Evolutionary conservation across 2,888 invertebrate genomes (phyloP), one percentile per base, ranked within the genome.

Genomic region (Holacanthella duospinosa): DNA sequence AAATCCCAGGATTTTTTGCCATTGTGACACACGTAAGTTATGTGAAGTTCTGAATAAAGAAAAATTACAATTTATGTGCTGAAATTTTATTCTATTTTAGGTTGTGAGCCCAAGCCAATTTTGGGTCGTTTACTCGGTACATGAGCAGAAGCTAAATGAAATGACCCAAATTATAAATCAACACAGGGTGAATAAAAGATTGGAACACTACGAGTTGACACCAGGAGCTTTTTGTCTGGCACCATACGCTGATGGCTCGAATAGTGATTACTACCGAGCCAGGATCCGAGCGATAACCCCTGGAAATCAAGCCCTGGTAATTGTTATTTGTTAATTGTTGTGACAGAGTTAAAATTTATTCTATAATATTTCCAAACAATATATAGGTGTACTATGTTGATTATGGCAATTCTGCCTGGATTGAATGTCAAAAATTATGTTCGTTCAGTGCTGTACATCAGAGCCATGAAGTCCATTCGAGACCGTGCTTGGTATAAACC

Each of bases 301-400:
- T n/a, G n/a, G n/a, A n/a, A n/a, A n/a, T n/a, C n/a, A n/a, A n/a
- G n/a, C n/a, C n/a, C n/a, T n/a, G n/a, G n/a, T n/a, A n/a, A n/a
- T n/a, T n/a, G n/a, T n/a, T n/a, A n/a, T n/a, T n/a, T n/a, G n/a
- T n/a, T n/a, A n/a, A n/a, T n/a, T n/a, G n/a, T n/a, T n/a, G n/a
- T n/a, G n/a, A n/a, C n/a, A n/a, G n/a, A n/a, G n/a, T n/a, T n/a
- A n/a, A n/a, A n/a, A n/a, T n/a, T n/a, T n/a, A n/a, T n/a, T n/a
- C n/a, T n/a, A n/a, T n/a, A n/a, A 48, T 55, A 43, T 36, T 62
- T 63, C 29, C n/a, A n/a, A n/a, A n/a, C n/a, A n/a, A n/a, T n/a
- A n/a, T 63, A 64, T 29, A 86, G 83, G 84, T 92, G 3, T 80
- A 84, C 60, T 92, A 86, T 75, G 83, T 93, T 57, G 94, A 94